Percentiles rank a stretch among this genome's conserved stretches.
Evolutionary conservation across 2,888 invertebrate species (phyloP).

Genomic region (Phyllotreta cruciferae): DNA sequence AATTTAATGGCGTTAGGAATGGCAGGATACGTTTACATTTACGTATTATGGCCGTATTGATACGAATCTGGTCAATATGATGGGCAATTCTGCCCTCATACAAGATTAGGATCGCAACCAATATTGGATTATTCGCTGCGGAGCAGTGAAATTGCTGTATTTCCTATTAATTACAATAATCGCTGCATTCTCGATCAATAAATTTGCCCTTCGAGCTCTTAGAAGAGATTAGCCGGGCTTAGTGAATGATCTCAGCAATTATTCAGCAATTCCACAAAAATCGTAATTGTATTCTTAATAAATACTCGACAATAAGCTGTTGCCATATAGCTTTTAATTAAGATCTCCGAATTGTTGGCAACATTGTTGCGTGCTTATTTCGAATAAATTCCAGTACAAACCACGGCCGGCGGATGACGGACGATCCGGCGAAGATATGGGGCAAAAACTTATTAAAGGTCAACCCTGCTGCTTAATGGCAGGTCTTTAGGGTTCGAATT

Average conservation of each 20-base stretch:
- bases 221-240: background rate
- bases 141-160: conserved; percentile 57
- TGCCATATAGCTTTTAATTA: background rate
- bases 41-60: conserved; percentile 52
- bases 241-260: too few species aligned
- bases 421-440: conserved; percentile 14
- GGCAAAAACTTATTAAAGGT: conserved; percentile 22
- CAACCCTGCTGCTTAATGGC: conserved; percentile 16
- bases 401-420: conserved; percentile 14
- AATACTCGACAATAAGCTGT: too few species aligned
- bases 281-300: too few species aligned
- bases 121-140: conserved; percentile 57
- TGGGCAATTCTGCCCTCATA: conserved; percentile 50
- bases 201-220: conserved; percentile 36
- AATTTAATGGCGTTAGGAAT: conserved; percentile 28
- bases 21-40: conserved; percentile 39
- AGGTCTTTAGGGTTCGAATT: conserved; percentile 18
- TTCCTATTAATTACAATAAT: conserved; percentile 59
- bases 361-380: conserved; percentile 14
- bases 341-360: conserved; percentile 5
- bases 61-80: conserved; percentile 50
- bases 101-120: conserved; percentile 53
- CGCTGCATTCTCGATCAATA: conserved; percentile 47
- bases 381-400: conserved; percentile 8
- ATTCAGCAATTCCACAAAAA: too few species aligned